Conservation (phyloP, 2,113 vertebrate genomes). For the Gallinago media region DNA sequence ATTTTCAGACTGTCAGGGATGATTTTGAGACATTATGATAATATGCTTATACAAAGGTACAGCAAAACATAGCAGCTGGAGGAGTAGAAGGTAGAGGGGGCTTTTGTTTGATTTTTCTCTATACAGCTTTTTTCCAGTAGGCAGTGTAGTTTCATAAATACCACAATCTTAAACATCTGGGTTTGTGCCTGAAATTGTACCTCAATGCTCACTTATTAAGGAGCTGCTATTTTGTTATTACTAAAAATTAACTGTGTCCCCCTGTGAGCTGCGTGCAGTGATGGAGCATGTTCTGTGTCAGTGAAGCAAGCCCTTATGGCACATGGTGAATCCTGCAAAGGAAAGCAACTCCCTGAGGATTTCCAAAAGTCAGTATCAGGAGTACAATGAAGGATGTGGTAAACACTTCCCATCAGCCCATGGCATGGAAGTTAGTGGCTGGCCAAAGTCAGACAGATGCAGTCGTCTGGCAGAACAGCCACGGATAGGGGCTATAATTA, state of each 20-base stretch:
- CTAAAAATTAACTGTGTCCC: not conserved
- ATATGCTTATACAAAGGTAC: not conserved
- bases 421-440: slow-evolving; percentile 4
- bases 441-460: not conserved
- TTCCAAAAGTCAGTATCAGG: slow-evolving; percentile 13
- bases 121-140: not conserved
- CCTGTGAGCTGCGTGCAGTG: not conserved
- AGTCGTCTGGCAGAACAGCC: not conserved
- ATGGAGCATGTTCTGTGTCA: not conserved
- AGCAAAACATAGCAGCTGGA: not conserved
- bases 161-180: not conserved
- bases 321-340: not conserved
- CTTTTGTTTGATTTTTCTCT: not conserved
- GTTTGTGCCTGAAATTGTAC: not conserved
- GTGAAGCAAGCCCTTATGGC: not conserved
- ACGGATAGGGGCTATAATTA: not conserved
- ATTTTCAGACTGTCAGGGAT: not conserved
- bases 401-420: slow-evolving; percentile 13
- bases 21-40: not conserved
- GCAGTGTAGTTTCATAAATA: not conserved
- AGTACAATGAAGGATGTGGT: not conserved
- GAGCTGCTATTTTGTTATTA: not conserved
- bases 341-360: not conserved
- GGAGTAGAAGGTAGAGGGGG: not conserved
- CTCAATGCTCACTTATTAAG: not conserved